phyloP scores from a whole-genome alignment of 2,888 invertebrate species.

The Meliscaeva auricollis region DNA sequence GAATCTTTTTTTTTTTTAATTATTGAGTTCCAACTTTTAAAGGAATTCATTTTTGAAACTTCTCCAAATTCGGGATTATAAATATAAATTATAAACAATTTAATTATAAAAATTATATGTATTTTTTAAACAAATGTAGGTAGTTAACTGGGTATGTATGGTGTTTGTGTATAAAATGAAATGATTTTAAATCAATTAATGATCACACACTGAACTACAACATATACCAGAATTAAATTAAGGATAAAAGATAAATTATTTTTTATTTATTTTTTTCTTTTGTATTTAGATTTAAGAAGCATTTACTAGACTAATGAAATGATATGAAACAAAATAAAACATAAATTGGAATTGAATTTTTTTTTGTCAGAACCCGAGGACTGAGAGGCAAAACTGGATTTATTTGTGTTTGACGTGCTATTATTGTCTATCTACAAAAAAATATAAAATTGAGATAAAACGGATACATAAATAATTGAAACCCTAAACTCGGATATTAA shows the following conservation, averaged over 20 bases:
- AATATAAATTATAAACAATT: slow-evolving; percentile 50
- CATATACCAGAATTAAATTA: slow-evolving; percentile 33
- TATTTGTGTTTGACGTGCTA: no score
- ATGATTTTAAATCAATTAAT: slow-evolving; percentile 36
- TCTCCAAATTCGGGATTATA: slow-evolving; percentile 67
- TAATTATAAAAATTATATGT: slow-evolving; percentile 46
- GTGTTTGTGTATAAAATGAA: slow-evolving; percentile 12
- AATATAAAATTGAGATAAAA: no score
- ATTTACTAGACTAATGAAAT: slow-evolving; percentile 82
- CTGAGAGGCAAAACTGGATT: no score
- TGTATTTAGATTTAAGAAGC: slow-evolving; percentile 81
- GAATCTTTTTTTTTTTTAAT: slow-evolving; percentile 28
- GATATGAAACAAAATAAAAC: slow-evolving; percentile 77
- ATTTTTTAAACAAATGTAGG: slow-evolving; percentile 34
- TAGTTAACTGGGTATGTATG: slow-evolving; percentile 40
- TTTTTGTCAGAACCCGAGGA: background rate
- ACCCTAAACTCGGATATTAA: no score
- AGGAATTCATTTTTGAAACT: slow-evolving; percentile 55
- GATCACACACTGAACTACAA: slow-evolving; percentile 40
- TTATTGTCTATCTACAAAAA: no score
- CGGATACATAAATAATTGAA: no score
- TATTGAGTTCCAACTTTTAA: slow-evolving; percentile 49
- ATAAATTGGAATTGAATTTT: slow-evolving; percentile 9
- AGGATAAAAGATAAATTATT: slow-evolving; percentile 64
- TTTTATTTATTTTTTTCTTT: slow-evolving; percentile 81